Base-by-base conservation (phyloP, 1,140 invertebrate genomes). In the Proales similis region DNA sequence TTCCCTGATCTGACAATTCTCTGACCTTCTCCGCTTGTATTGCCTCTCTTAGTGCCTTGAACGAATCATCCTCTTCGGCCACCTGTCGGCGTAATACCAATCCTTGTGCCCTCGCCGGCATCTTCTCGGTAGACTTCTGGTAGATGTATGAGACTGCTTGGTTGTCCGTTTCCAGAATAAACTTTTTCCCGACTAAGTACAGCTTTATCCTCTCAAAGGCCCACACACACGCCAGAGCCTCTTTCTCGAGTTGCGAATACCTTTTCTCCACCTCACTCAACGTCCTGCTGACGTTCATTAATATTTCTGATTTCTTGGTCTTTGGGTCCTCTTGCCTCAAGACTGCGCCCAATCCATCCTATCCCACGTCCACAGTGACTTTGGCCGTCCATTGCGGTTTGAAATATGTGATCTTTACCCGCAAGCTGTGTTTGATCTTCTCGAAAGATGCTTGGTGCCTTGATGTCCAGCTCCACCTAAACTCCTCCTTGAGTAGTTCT, bases 291-390 rank as follows among this genome's bases (percentile, higher is more conserved):
- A 68, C 70, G 80, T 12, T 70, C 70, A 17, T 81, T 74, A 0
- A 74, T 72, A n/a, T n/a, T n/a, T 62, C 68, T 48, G 64, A 79
- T 76, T 29, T 17, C 26, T 6, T 36, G 27, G 14, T 51, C 30
- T 49, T 26, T 7, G 27, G 20, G 22, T 38, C n/a, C 1, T 60
- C 51, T 48, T 80, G 77, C 19, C 67, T 65, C 12, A 81, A 27
- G 1, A 81, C 74, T 1, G 75, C 77, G 11, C 77, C 76, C 4
- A 80, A 20, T 0, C 75, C 77, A 47, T 67, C 67, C 3, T 69
- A 65, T 26, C 66, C 71, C 9, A 77, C 65, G 36, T 66, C 63
- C 22, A 51, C 48, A 17, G 42, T 19, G 20, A 51, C 22, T 12
- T 36, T 38, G 11, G 30, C 42, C n/a, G 36, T 24, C 48, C 46